These are phyloP conservation scores for Thamnophis elegans DNA, from an alignment of 2,797 vertebrate species.

Conservation along the genomic window DNA sequence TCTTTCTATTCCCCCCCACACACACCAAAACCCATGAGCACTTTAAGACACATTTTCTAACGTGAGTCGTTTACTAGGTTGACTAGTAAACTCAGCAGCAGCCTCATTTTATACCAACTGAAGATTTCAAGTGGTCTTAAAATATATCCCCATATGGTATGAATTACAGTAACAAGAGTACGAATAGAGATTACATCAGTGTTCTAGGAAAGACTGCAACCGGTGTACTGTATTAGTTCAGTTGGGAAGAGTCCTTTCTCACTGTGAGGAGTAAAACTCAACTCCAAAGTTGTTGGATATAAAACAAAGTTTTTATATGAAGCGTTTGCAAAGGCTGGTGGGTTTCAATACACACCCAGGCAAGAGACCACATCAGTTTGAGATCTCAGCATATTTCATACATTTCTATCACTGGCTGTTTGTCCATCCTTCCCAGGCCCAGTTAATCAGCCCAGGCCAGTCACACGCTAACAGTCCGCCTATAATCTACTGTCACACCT, in stretches of 20 bases:
- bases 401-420: too few species aligned
- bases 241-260: background rate
- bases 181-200: background rate
- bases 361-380: too few species aligned
- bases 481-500: too few species aligned
- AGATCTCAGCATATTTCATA: too few species aligned
- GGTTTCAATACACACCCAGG: too few species aligned
- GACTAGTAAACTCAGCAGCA: background rate
- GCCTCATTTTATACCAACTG: background rate
- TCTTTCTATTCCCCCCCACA: constrained; percentile 16
- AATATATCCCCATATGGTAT: background rate
- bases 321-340: too few species aligned
- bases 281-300: too few species aligned
- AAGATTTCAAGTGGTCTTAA: background rate
- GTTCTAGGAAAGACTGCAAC: background rate
- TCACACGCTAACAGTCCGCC: too few species aligned
- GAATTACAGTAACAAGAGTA: background rate
- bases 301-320: too few species aligned
- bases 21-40: background rate
- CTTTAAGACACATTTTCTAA: constrained; percentile 15
- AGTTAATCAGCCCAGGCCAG: too few species aligned
- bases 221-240: background rate
- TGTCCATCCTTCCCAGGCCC: too few species aligned
- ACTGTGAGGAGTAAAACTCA: too few species aligned
- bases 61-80: constrained; percentile 26